Evolutionary conservation across 2,797 vertebrate species (phyloP), one percentile per base, ranked within the genome.

Genomic region (Sylvia borin): DNA sequence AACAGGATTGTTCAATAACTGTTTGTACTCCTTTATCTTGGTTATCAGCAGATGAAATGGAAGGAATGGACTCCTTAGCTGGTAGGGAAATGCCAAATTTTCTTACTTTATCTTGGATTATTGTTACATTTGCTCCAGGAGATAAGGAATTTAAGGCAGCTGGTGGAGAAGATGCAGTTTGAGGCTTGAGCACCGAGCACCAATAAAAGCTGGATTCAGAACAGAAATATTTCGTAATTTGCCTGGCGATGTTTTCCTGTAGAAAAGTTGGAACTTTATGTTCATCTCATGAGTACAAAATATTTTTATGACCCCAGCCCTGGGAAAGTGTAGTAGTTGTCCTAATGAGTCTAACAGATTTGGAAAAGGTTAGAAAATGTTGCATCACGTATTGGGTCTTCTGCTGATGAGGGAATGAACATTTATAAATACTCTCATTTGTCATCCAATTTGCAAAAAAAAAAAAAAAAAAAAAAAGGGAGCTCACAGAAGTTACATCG

Each of bases 241-340:
- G 50, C n/a, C 36, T 42, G 24, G 31, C 22, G 29, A 3, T 79
- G 47, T n/a, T 90, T 83, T 88, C 34, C 32, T 76, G 36, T 14
- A 12, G 22, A 50, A 67, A 89, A 70, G 6, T 47, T 81, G 65
- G 87, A 76, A 95, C 62, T 95, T 90, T 77, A 8, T 77, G 77
- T 88, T 95, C 89, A 15, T 92, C 50, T 92, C 54, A 38, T n/a
- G 38, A 92, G 82, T 62, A 75, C 89, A 95, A 94, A 94, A 88
- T 94, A 75, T 81, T 94, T 95, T 95, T 32, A 42, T 88, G 90
- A 87, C 61, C 48, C 55, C 57, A 38, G 3, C 54, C 51, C 74
- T 77, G 70, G 95, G 87, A 93, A 91, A 94, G 79, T 12, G 27
- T 31, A 13, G 78, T 19, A 71, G 68, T 65, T 0, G 0, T 19